These are phyloP conservation scores for Drosophila anceps DNA, from an alignment of 2,888 invertebrate species.

Conservation along the genomic window DNA sequence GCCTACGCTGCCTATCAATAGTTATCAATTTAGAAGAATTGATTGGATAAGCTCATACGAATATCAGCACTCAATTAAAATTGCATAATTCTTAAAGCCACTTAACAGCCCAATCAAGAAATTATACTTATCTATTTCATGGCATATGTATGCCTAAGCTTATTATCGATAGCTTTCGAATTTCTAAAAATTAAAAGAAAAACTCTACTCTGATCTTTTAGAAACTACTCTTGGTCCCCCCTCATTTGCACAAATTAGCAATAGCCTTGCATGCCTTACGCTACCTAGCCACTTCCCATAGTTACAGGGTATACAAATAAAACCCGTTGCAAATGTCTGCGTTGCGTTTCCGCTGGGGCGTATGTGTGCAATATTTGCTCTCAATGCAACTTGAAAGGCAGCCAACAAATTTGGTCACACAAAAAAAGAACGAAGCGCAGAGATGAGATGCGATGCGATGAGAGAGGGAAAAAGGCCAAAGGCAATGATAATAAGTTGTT, in stretches of 20 bases:
- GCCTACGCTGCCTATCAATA: not conserved
- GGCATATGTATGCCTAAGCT: too few relatives aligned
- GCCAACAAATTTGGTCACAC: constrained; percentile 68
- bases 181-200: not conserved
- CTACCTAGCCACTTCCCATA: not conserved
- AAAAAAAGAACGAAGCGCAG: not conserved
- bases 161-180: not conserved
- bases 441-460: too few relatives aligned
- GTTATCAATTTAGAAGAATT: not conserved
- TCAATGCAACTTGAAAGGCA: constrained; percentile 68
- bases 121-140: not conserved
- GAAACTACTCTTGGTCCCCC: not conserved
- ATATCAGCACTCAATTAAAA: not conserved
- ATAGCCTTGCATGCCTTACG: not conserved
- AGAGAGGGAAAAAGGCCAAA: constrained; percentile 27
- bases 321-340: constrained; percentile 70
- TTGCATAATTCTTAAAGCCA: not conserved
- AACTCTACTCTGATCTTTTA: not conserved
- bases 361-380: constrained; percentile 62
- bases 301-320: constrained; percentile 9
- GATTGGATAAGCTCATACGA: too few relatives aligned
- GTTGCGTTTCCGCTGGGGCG: constrained; percentile 76
- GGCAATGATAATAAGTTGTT: constrained; percentile 82
- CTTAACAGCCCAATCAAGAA: not conserved
- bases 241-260: not conserved